Conservation (phyloP, 2,797 vertebrate genomes). For the Scolopax rusticola region DNA sequence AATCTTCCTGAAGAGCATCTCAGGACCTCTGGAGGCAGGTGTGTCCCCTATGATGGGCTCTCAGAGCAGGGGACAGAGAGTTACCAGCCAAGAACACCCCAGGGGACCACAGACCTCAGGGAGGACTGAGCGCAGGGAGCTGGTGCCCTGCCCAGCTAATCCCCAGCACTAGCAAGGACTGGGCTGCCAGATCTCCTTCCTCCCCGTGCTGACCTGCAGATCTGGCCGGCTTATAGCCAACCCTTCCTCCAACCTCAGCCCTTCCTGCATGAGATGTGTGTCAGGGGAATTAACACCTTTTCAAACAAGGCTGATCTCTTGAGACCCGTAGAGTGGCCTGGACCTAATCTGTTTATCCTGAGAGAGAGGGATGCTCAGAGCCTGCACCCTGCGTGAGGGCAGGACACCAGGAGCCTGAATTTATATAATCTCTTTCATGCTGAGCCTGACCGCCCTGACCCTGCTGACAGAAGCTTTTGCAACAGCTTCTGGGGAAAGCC, state of each 20-base stretch:
- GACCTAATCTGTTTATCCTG: constrained; percentile 78
- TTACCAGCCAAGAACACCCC: background rate
- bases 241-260: background rate
- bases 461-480: constrained; percentile 42
- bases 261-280: background rate
- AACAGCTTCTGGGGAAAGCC: constrained; percentile 23
- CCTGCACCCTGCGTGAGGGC: background rate
- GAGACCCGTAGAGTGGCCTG: constrained; percentile 70
- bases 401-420: constrained; percentile 8
- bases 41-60: fast-evolving
- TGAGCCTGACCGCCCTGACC: constrained; percentile 22
- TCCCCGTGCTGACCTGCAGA: constrained; percentile 18
- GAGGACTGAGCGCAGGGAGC: background rate
- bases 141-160: background rate
- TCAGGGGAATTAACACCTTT: constrained; percentile 73
- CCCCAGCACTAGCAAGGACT: background rate
- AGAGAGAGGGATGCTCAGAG: background rate
- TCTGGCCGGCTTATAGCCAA: background rate
- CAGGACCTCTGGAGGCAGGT: background rate
- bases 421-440: constrained; percentile 27
- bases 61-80: background rate
- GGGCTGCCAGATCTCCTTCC: background rate
- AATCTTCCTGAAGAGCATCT: background rate
- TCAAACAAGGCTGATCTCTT: constrained; percentile 72
- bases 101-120: background rate